phyloP scores from a whole-genome alignment of 2,113 vertebrate genomes.

The Suncus etruscus region DNA sequence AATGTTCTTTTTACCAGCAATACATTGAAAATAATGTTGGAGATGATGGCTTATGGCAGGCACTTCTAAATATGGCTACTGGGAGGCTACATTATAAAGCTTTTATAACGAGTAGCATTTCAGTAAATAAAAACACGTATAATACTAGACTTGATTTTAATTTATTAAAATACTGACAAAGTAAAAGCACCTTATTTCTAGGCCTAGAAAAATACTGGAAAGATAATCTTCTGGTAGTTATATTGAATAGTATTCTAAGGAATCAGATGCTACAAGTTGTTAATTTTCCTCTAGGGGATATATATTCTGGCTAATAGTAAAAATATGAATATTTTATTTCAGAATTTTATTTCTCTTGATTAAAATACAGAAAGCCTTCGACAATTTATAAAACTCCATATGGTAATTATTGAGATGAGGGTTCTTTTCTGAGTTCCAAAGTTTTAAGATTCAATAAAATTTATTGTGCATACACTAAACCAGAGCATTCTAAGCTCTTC shows the following conservation, averaged over 20 bases:
- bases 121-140: neutral
- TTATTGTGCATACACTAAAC: neutral
- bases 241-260: neutral
- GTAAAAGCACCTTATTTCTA: neutral
- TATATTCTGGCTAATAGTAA: neutral
- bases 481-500: neutral
- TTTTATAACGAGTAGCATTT: conserved; percentile 7
- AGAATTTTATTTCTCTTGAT: neutral
- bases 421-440: conserved; percentile 7
- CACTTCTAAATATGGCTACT: neutral
- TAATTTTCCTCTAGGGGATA: conserved; percentile 17
- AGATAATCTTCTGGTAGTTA: neutral
- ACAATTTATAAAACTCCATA: conserved; percentile 18
- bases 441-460: neutral
- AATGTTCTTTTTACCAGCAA: conserved; percentile 18
- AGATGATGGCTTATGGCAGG: neutral
- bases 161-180: neutral
- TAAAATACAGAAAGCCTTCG: neutral
- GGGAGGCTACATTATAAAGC: neutral
- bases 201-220: neutral
- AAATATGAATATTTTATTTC: conserved; percentile 9
- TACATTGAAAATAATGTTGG: conserved; percentile 1
- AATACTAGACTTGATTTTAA: neutral
- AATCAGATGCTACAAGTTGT: neutral
- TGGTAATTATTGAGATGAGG: neutral